Percentiles rank a stretch among this genome's conserved stretches.
These are phyloP conservation scores for Hirundo rustica DNA, from an alignment of 2,797 vertebrate genomes.

Conservation along the genomic window DNA sequence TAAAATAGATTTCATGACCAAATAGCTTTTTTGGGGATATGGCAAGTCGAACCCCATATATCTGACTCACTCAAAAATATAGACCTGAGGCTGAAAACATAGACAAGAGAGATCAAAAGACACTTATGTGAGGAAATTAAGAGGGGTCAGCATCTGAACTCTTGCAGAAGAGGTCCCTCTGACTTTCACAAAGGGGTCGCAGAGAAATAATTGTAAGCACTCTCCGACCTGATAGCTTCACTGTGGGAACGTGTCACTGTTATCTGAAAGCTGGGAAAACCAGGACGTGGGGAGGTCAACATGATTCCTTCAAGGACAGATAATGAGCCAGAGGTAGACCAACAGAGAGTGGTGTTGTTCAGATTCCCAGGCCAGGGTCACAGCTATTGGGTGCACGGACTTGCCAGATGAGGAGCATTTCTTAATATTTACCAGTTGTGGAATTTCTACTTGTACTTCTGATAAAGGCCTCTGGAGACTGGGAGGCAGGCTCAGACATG, in stretches of 20 bases:
- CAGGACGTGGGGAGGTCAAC: background rate
- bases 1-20: background rate
- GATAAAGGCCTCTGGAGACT: background rate
- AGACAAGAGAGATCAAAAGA: background rate
- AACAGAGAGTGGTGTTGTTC: background rate
- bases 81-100: background rate
- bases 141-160: background rate
- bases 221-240: background rate
- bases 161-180: background rate
- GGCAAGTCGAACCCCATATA: background rate
- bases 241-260: background rate
- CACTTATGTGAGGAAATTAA: background rate
- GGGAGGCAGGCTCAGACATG: background rate
- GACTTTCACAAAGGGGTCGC: background rate
- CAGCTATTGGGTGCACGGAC: background rate
- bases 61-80: background rate
- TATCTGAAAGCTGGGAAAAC: slow-evolving; percentile 13
- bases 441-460: background rate
- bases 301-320: slow-evolving; percentile 19
- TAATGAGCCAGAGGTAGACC: background rate
- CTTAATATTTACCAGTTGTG: background rate
- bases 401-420: background rate
- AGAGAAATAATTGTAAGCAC: background rate
- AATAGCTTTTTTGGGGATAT: background rate
- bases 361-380: background rate